Base-by-base conservation (phyloP, 35 echinoderm and acorn worm species). In the Acanthaster planci region DNA sequence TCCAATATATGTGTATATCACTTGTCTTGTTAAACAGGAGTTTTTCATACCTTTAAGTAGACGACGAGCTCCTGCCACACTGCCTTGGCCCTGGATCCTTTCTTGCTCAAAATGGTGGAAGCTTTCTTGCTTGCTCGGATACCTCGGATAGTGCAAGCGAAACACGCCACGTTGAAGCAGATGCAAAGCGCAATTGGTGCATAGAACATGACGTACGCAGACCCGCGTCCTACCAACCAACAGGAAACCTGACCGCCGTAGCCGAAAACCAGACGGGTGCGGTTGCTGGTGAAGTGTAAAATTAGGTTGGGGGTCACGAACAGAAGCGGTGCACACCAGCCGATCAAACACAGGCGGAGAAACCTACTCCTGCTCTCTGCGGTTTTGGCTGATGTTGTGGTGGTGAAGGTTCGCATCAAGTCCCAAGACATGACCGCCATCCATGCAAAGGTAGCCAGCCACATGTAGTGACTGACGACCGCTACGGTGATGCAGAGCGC, bases 401-500 rank as follows among this genome's bases (percentile, higher is more conserved):
- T 23, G 1, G 51, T 54, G 36, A 82, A 82, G 15, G 80, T 82
- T 26, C 52, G 51, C 23, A 55, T 56, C 0, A 82, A 38, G 36
- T 82, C 80, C 51, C 27, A 82, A 0, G 87, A 79, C 8, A 83
- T 39, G 27, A 68, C 42, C 7, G 29, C 83, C 78, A 82, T 89
- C 87, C 87, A 89, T 1, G 21, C 17, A 40, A 89, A 89, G 8
- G 55, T 38, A 14, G 67, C 34, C 0, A 84, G 72, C 80, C 38
- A 84, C 7, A 58, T 5, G 54, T 90, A 90, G 57, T 90, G 88
- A 2, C 64, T 40, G 17, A 84, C 19, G 16, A 84, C 52, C 19
- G 88, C 88, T 8, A 84, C 37, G 17, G 81, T 36, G 27, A 27
- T 56, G 76, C 88, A 90, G 19, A 88, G 7, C 9, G 19, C 57